Percentiles rank a stretch among this genome's conserved stretches.
These are phyloP conservation scores for Philopedon plagiatum DNA, from an alignment of 2,888 invertebrate genomes.

Conservation along the genomic window DNA sequence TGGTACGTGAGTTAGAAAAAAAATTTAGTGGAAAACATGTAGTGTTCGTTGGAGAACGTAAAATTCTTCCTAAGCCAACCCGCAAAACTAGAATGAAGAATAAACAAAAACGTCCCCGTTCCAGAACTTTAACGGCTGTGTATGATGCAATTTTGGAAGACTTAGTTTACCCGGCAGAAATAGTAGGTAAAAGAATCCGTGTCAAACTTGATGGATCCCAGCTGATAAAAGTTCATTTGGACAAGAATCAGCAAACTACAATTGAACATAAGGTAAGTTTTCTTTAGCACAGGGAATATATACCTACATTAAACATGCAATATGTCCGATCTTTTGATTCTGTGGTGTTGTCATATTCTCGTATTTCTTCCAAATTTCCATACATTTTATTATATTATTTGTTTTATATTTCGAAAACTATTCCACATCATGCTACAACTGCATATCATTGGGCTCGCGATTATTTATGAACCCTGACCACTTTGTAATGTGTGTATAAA, in stretches of 20 bases:
- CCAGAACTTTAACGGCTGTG: constrained; percentile 94
- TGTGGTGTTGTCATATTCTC: too few relatives aligned
- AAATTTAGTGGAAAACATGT: constrained; percentile 99
- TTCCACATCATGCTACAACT: too few relatives aligned
- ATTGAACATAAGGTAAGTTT: constrained; percentile 95
- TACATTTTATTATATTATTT: too few relatives aligned
- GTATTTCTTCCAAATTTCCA: too few relatives aligned
- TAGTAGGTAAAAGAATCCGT: constrained; percentile 97
- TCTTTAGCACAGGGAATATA: not conserved
- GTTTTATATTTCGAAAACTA: too few relatives aligned
- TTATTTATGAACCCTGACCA: too few relatives aligned
- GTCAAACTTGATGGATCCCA: constrained; percentile 97
- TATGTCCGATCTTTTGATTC: too few relatives aligned
- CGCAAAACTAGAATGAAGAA: constrained; percentile 89
- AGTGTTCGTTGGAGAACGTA: constrained; percentile 97
- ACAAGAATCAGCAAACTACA: constrained; percentile 98
- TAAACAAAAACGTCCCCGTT: constrained; percentile 84
- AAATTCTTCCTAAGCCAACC: constrained; percentile 97
- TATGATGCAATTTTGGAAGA: constrained; percentile 98
- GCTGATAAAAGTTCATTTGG: constrained; percentile 97
- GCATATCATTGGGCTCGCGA: too few relatives aligned
- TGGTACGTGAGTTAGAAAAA: constrained; percentile 98
- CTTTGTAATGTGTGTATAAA: too few relatives aligned
- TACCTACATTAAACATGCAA: too few relatives aligned
- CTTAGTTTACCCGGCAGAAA: constrained; percentile 98